Conservation (phyloP, 1,140 invertebrate genomes). For the Paraescarpia echinospica region DNA sequence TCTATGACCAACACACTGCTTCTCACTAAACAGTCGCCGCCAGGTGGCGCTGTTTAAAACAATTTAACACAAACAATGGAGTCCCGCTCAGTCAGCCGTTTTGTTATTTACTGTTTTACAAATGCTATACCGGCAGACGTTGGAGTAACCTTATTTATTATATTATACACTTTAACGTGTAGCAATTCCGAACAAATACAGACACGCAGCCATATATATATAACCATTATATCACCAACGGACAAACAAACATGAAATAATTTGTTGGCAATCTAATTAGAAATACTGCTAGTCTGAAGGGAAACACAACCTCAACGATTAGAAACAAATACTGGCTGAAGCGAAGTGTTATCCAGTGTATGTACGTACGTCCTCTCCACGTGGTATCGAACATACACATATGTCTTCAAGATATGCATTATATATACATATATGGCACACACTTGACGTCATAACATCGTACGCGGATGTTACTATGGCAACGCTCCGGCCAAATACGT, state of each 20-base stretch:
- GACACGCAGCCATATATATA: not conserved
- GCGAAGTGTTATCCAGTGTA: not conserved
- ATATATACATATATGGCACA: not conserved
- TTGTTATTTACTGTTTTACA: no score
- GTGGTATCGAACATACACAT: not conserved
- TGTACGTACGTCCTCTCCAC: not conserved
- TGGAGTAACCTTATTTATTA: no score
- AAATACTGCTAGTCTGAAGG: not conserved
- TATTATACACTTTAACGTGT: no score
- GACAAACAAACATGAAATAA: not conserved
- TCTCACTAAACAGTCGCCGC: no score
- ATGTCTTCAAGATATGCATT: slow-evolving; percentile 1
- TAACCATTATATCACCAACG: not conserved
- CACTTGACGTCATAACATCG: not conserved
- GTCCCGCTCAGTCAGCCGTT: no score
- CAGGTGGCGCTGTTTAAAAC: no score
- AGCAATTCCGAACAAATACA: not conserved
- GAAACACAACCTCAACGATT: not conserved
- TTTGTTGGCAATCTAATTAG: not conserved
- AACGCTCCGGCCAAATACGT: not conserved
- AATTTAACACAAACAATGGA: no score
- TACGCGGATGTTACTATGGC: not conserved
- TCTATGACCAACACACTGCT: no score
- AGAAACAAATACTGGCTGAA: not conserved
- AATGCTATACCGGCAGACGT: no score